Evolutionary conservation across 2,113 vertebrate species (phyloP).

Genomic region (Phaetusa simplex): DNA sequence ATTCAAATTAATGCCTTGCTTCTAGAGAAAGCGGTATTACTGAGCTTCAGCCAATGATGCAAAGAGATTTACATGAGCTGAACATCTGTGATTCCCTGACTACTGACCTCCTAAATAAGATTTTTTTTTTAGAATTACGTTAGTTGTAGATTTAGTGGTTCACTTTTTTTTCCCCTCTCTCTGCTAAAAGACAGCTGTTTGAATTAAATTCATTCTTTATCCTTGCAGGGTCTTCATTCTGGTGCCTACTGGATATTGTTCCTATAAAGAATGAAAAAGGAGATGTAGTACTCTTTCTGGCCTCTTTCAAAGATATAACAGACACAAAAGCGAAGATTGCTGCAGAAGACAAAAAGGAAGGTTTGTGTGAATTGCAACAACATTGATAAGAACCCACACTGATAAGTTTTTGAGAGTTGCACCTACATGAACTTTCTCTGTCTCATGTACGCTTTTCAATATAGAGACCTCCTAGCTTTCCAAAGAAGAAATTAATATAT

Average conservation of each 20-base stretch:
- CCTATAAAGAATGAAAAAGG: constrained; percentile 99
- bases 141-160: constrained; percentile 1
- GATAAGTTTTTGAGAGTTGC: neutral
- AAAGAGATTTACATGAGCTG: constrained; percentile 36
- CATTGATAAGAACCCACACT: neutral
- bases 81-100: constrained; percentile 62
- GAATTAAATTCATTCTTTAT: constrained; percentile 44
- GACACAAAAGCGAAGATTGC: constrained; percentile 92
- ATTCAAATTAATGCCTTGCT: constrained; percentile 60
- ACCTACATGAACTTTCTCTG: neutral
- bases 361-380: constrained; percentile 75
- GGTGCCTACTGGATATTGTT: constrained; percentile 97
- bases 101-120: constrained; percentile 57
- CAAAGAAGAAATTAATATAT: neutral
- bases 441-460: neutral
- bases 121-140: neutral
- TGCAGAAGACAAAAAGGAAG: constrained; percentile 93
- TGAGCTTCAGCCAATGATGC: constrained; percentile 41
- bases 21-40: constrained; percentile 47
- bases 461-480: neutral
- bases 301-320: constrained; percentile 97
- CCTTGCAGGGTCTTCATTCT: constrained; percentile 89
- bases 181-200: neutral
- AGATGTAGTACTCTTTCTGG: constrained; percentile 96
- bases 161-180: neutral